Conservation (phyloP, 1,140 invertebrate genomes). For the Probaryconus sp. region DNA sequence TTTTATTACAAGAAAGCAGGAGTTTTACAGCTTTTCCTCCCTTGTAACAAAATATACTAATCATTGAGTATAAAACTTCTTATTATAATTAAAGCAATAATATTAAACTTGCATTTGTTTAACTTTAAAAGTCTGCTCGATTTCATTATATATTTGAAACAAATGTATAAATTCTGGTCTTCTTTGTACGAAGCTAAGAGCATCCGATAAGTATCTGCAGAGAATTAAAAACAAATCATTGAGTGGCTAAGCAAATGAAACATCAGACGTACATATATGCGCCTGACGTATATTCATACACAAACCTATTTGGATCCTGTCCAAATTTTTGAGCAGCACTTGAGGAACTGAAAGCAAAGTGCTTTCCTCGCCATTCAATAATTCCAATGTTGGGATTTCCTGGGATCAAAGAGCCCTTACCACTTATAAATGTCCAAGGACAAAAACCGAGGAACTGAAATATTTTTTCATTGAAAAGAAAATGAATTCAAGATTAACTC, state of each 20-base stretch:
- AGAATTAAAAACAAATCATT: constrained; percentile 25
- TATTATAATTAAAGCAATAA: constrained; percentile 5
- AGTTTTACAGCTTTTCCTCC: no score
- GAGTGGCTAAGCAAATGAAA: neutral
- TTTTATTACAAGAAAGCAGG: no score
- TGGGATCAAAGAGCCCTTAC: constrained; percentile 81
- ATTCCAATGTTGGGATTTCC: constrained; percentile 83
- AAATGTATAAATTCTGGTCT: constrained; percentile 81
- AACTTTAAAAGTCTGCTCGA: constrained; percentile 63
- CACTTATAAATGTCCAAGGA: constrained; percentile 79
- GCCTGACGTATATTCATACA: constrained; percentile 19
- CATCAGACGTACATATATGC: no score
- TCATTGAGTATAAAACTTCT: constrained; percentile 27
- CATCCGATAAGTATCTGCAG: constrained; percentile 79
- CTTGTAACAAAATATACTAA: constrained; percentile 46
- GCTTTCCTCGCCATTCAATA: constrained; percentile 77
- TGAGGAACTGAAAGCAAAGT: constrained; percentile 81
- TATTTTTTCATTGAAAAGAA: constrained; percentile 28
- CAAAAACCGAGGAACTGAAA: constrained; percentile 84
- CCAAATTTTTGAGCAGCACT: constrained; percentile 80
- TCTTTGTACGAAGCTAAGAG: constrained; percentile 78
- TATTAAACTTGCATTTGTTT: constrained; percentile 26
- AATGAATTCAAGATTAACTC: constrained; percentile 3
- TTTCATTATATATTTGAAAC: constrained; percentile 79
- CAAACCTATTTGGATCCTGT: constrained; percentile 80